Conservation (phyloP, 1,140 invertebrate species). For the Musca domestica region DNA sequence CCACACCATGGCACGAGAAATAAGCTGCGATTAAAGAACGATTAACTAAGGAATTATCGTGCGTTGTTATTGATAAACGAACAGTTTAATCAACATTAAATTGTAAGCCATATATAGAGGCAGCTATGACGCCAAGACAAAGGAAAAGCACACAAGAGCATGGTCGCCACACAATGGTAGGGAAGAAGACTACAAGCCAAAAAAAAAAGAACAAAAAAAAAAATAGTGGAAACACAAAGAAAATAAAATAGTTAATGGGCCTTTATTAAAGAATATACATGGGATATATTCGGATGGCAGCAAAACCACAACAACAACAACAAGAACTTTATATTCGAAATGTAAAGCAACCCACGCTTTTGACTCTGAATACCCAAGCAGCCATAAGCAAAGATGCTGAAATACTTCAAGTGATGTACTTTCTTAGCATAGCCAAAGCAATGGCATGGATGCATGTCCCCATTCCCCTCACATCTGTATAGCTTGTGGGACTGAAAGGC, state of each 20-base stretch:
- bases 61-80: conserved; percentile 3
- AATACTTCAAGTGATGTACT: too few species aligned
- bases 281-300: neutral
- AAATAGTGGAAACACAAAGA: neutral
- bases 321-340: neutral
- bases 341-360: conserved; percentile 17
- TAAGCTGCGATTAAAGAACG: too few species aligned
- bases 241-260: conserved; percentile 19
- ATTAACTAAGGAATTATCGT: too few species aligned
- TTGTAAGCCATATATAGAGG: conserved; percentile 20
- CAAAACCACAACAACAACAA: neutral
- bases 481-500: too few species aligned
- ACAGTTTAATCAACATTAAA: conserved; percentile 16
- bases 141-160: neutral
- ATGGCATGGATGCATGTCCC: too few species aligned
- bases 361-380: too few species aligned
- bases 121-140: conserved; percentile 17
- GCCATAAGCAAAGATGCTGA: too few species aligned
- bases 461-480: too few species aligned
- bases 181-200: neutral
- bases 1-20: too few species aligned
- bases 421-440: too few species aligned
- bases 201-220: neutral
- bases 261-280: conserved; percentile 17
- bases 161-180: neutral